phyloP scores from a whole-genome alignment of 2,113 vertebrate genomes.

The Eulacestoma nigropectus region DNA sequence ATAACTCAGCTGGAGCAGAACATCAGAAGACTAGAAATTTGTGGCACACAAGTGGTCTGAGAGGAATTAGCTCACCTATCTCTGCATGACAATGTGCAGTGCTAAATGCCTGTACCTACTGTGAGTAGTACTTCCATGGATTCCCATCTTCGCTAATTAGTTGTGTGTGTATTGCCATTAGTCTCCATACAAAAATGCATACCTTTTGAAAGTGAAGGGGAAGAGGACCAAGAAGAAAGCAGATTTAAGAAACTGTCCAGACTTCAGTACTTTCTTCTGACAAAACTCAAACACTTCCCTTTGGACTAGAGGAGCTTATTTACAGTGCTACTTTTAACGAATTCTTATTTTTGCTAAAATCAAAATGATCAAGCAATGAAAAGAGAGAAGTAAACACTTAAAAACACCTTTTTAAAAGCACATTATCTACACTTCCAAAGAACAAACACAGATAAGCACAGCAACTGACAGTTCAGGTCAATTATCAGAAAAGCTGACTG shows the following conservation, averaged over 20 bases:
- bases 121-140: not conserved
- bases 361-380: not conserved
- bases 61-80: not conserved
- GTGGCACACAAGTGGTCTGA: not conserved
- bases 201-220: not conserved
- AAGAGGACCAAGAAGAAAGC: not conserved
- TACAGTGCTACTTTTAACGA: not conserved
- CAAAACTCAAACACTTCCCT: not conserved
- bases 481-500: not conserved
- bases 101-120: not conserved
- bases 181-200: not conserved
- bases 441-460: not conserved
- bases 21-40: not conserved
- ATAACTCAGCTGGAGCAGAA: not conserved
- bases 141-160: not conserved
- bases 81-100: not conserved
- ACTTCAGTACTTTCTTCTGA: not conserved
- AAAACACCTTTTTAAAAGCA: not conserved
- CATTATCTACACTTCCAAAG: not conserved
- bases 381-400: not conserved
- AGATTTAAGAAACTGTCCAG: not conserved
- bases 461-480: not conserved
- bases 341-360: not conserved
- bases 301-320: not conserved
- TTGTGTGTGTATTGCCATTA: not conserved